These are phyloP conservation scores for Autographa pulchrina DNA, from an alignment of 2,888 invertebrate genomes.

Conservation along the genomic window DNA sequence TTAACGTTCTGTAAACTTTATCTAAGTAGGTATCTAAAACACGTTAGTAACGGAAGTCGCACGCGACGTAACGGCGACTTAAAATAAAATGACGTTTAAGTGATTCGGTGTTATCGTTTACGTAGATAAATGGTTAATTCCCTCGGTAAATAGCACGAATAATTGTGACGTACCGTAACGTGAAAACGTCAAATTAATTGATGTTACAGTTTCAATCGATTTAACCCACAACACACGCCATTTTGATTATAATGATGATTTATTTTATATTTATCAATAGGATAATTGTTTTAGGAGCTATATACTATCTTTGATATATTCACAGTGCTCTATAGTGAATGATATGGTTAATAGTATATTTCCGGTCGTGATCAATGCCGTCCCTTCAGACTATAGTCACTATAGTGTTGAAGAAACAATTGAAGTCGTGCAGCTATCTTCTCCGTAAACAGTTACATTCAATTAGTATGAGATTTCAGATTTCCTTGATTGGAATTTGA, in stretches of 20 bases:
- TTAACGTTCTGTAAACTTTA: too few species aligned
- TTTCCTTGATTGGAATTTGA: not conserved
- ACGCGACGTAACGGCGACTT: too few species aligned
- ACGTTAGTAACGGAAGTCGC: too few species aligned
- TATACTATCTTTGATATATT: too few species aligned
- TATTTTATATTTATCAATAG: not conserved
- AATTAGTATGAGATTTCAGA: not conserved
- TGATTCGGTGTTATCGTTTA: not conserved
- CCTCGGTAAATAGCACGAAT: not conserved
- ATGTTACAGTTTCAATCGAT: constrained; percentile 1
- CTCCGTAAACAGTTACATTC: not conserved
- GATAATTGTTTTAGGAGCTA: too few species aligned
- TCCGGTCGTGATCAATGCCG: not conserved
- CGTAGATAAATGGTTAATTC: not conserved
- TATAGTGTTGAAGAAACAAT: not conserved
- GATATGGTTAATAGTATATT: not conserved
- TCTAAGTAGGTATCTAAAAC: too few species aligned
- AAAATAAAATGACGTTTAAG: too few species aligned
- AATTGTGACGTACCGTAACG: constrained; percentile 1
- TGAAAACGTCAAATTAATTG: not conserved
- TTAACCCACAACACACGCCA: not conserved
- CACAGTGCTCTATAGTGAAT: too few species aligned
- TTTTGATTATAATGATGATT: not conserved
- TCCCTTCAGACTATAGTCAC: not conserved
- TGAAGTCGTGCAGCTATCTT: not conserved